These are phyloP conservation scores for Brachionus plicatilis DNA, from an alignment of 1,140 invertebrate genomes.

Conservation along the genomic window DNA sequence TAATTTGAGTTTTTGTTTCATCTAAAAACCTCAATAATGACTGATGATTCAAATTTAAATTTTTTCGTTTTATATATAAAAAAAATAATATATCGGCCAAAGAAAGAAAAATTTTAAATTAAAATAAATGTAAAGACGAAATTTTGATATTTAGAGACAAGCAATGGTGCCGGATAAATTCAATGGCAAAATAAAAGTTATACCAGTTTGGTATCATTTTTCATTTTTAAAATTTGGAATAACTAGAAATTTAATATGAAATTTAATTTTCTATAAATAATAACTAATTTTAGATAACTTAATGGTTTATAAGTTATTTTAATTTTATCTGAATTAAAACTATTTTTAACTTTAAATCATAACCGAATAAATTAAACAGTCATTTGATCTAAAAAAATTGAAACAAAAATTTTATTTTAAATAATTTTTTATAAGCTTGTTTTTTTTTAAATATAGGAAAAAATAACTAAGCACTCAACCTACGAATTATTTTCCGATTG, in stretches of 20 bases:
- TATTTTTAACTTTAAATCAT: not conserved
- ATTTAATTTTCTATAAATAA: not conserved
- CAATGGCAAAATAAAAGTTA: not conserved
- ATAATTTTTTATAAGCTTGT: no score
- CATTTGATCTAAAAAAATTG: not conserved
- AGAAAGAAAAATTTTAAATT: not conserved
- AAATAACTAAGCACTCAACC: not conserved
- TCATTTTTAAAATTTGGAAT: not conserved
- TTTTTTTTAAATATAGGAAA: no score
- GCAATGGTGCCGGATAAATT: not conserved
- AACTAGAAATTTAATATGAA: not conserved
- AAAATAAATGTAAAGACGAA: not conserved
- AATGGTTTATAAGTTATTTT: not conserved
- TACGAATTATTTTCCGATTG: not conserved
- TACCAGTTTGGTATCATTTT: not conserved
- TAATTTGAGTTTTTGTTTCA: not conserved
- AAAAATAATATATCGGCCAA: not conserved
- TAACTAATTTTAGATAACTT: not conserved
- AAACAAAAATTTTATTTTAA: no score
- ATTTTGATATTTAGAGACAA: not conserved
- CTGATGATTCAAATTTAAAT: not conserved
- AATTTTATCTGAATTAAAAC: not conserved
- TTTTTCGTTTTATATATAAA: not conserved
- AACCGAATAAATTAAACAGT: not conserved
- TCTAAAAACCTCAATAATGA: not conserved